Percentiles rank a stretch among this genome's conserved stretches.
Evolutionary conservation across 1,140 invertebrate species (phyloP).

Genomic region (Platyscapa corneri): DNA sequence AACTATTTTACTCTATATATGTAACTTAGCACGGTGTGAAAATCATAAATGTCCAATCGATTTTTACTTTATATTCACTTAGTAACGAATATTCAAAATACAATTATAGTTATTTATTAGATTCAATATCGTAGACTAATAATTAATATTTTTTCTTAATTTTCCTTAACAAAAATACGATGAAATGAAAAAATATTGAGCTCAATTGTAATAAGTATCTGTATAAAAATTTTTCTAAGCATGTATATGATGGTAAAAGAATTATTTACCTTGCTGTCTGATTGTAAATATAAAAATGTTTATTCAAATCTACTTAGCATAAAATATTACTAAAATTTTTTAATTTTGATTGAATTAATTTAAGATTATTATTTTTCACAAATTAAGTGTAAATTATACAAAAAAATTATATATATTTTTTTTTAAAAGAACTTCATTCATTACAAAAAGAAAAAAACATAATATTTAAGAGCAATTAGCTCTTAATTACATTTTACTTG

Average conservation of each 20-base stretch:
- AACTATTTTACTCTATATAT: background rate
- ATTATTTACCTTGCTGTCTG: constrained; percentile 33
- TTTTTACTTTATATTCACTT: constrained; percentile 30
- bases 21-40: constrained; percentile 18
- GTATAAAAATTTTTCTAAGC: constrained; percentile 37
- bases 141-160: constrained; percentile 32
- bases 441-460: constrained; percentile 2
- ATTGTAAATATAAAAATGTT: constrained; percentile 50
- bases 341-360: too few relatives aligned
- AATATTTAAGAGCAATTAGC: constrained; percentile 1
- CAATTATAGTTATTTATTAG: constrained; percentile 28
- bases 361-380: constrained; percentile 38
- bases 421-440: constrained; percentile 28
- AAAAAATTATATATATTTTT: constrained; percentile 6
- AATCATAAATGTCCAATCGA: constrained; percentile 31
- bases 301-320: constrained; percentile 37
- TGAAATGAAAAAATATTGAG: constrained; percentile 6
- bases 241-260: constrained; percentile 26
- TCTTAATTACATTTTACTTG: constrained; percentile 10
- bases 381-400: constrained; percentile 37
- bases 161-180: background rate
- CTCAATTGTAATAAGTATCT: constrained; percentile 25
- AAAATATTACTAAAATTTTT: too few relatives aligned
- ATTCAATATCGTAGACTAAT: constrained; percentile 22
- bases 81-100: constrained; percentile 28